Base-by-base conservation (phyloP, 2,113 vertebrate genomes). In the Hydropotes inermis region DNA sequence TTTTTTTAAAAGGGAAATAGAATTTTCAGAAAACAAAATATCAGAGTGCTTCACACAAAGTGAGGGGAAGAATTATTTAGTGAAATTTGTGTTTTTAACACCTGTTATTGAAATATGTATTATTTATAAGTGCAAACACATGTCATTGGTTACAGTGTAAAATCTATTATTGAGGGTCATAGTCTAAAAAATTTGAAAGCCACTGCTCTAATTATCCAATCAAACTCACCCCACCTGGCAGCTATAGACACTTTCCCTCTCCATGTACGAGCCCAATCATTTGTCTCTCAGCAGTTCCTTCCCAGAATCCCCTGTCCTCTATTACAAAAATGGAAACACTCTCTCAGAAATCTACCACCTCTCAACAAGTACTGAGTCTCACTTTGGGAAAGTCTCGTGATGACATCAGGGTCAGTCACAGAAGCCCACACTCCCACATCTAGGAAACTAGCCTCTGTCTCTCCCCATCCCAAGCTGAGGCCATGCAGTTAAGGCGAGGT, bases 281-380 rank as follows among this genome's bases (percentile, higher is more conserved):
- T 94, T 61, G n/a, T 55, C 78, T 55, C 87, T 93, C 70, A 78
- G n/a, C 10, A 82, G 74, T 36, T 60, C 76, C 33, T 61, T 95
- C 84, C 79, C 92, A 96, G 52, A 95, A 91, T 57, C 60, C 47
- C 27, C n/a, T 85, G 30, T 90, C 89, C 36, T 93, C 54, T 83
- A 43, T 16, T 91, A 97, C 81, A 45, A 88, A 89, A 97, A 84
- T 27, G 58, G n/a, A 79, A 95, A 96, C 47, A 23, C 23, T 64
- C 54, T 96, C 50, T 97, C 50, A 90, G 84, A 96, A 83, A 97
- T 21, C 47, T 64, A 82, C 43, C 67, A 93, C 45, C 52, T 87
- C 64, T 91, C 58, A 91, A 45, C 14, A 94, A 95, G 85, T 64
- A 83, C 30, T 5, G 43, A 67, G 82, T 83, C 27, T 14, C 67